phyloP scores from a whole-genome alignment of 2,797 vertebrate genomes.

The Enteromius trimaculatus region DNA sequence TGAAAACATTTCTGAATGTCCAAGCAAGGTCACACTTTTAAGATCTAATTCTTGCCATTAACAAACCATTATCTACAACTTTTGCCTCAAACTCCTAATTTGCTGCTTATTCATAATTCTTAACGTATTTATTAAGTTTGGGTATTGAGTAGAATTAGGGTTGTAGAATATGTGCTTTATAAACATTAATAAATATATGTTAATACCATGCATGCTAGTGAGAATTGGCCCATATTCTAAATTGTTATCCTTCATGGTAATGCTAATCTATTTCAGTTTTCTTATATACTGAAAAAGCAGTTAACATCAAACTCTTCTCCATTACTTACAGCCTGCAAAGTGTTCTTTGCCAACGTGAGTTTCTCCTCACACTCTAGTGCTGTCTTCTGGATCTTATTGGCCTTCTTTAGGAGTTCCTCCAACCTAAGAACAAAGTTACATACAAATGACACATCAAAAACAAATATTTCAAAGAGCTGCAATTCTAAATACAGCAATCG shows the following conservation, averaged over 20 bases:
- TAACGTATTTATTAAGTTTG: neutral
- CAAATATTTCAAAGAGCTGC: neutral
- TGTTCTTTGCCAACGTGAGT: slow-evolving; percentile 94
- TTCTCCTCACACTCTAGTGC: slow-evolving; percentile 96
- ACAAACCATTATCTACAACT: neutral
- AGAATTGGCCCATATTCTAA: neutral
- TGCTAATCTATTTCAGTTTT: neutral
- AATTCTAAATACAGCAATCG: neutral
- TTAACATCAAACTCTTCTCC: neutral
- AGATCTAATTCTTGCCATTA: neutral
- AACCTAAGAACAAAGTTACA: slow-evolving; percentile 74
- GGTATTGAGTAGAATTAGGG: neutral
- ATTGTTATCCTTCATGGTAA: neutral
- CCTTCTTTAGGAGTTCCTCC: slow-evolving; percentile 92
- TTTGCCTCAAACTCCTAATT: neutral
- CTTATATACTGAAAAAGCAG: neutral
- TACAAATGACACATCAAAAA: slow-evolving; percentile 9
- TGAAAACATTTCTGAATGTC: neutral
- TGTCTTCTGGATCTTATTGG: slow-evolving; percentile 97
- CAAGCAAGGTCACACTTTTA: neutral
- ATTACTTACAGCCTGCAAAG: slow-evolving; percentile 91
- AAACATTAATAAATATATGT: neutral
- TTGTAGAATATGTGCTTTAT: neutral
- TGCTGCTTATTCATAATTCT: neutral
- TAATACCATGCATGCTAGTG: neutral